Conservation (phyloP, 2,888 invertebrate species). For the Yponomeuta malinellus region DNA sequence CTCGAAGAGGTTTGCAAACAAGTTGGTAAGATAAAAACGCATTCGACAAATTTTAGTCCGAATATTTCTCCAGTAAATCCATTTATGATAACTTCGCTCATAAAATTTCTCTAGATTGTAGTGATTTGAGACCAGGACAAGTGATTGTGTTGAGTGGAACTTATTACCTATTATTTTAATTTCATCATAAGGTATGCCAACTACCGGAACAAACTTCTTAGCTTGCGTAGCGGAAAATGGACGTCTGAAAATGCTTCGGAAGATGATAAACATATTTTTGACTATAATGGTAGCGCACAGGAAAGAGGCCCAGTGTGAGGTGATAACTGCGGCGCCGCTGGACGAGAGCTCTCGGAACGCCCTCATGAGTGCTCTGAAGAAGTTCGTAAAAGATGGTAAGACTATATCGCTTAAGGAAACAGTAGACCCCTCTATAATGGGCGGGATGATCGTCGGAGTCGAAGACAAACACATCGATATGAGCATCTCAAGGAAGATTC, state of each 20-base stretch:
- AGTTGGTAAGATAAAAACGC: constrained; percentile 31
- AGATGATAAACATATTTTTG: constrained; percentile 49
- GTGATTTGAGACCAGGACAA: too few relatives aligned
- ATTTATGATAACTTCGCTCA: not conserved
- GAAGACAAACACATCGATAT: constrained; percentile 62
- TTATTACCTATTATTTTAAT: too few relatives aligned
- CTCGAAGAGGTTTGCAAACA: constrained; percentile 37
- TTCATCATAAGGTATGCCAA: constrained; percentile 41
- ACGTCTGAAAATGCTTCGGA: constrained; percentile 44
- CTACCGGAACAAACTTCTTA: constrained; percentile 47
- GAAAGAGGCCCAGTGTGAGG: constrained; percentile 56
- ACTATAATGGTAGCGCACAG: constrained; percentile 58
- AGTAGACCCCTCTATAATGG: constrained; percentile 48
- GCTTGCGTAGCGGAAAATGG: constrained; percentile 56
- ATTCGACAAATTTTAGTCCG: not conserved
- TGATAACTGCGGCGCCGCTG: constrained; percentile 55
- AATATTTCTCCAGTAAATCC: not conserved
- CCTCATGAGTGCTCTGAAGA: constrained; percentile 43
- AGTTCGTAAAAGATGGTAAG: constrained; percentile 45
- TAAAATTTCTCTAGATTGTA: not conserved
- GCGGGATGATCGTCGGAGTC: constrained; percentile 57
- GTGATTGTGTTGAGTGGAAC: too few relatives aligned
- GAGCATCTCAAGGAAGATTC: constrained; percentile 50
- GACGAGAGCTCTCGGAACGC: constrained; percentile 34
- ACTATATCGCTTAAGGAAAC: constrained; percentile 52